Conservation (phyloP, 1,140 invertebrate genomes). For the Drosophila kohkoa region DNA sequence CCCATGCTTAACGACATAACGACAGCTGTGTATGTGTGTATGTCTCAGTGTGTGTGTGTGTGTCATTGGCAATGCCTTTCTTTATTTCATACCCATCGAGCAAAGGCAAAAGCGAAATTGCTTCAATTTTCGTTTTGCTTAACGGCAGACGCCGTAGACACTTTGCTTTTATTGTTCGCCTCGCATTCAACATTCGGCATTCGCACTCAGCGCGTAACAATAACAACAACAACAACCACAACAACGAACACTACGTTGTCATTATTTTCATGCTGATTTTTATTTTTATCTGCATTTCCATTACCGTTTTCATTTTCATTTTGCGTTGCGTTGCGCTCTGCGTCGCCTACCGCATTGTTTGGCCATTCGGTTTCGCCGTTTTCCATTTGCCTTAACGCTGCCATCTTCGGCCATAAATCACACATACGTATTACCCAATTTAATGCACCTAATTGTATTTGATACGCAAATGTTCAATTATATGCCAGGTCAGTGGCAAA, state of each 20-base stretch:
- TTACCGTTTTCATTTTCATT: constrained; percentile 75
- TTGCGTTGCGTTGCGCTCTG: constrained; percentile 13
- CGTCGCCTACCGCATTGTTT: constrained; percentile 1
- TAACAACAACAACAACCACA: constrained; percentile 2
- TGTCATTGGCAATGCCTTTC: constrained; percentile 60
- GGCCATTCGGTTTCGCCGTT: constrained; percentile 32
- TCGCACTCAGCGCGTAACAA: not conserved
- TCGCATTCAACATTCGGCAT: constrained; percentile 41
- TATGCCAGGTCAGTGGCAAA: constrained; percentile 26
- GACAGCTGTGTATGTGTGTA: constrained; percentile 41
- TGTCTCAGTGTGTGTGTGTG: constrained; percentile 34
- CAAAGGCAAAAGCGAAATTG: constrained; percentile 66
- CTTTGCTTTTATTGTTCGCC: constrained; percentile 81
- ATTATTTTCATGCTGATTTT: constrained; percentile 83
- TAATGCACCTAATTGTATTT: constrained; percentile 78
- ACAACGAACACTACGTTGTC: constrained; percentile 60
- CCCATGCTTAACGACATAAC: constrained; percentile 78
- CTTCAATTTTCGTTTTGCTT: constrained; percentile 83
- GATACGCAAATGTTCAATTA: constrained; percentile 77
- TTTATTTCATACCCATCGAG: constrained; percentile 52
- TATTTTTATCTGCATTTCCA: constrained; percentile 82
- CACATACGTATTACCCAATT: constrained; percentile 67
- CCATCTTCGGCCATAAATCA: constrained; percentile 63
- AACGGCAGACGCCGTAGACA: constrained; percentile 74
- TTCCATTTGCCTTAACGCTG: constrained; percentile 32